These are phyloP conservation scores for Drosophila ironensis DNA, from an alignment of 1,140 invertebrate genomes.

Conservation along the genomic window DNA sequence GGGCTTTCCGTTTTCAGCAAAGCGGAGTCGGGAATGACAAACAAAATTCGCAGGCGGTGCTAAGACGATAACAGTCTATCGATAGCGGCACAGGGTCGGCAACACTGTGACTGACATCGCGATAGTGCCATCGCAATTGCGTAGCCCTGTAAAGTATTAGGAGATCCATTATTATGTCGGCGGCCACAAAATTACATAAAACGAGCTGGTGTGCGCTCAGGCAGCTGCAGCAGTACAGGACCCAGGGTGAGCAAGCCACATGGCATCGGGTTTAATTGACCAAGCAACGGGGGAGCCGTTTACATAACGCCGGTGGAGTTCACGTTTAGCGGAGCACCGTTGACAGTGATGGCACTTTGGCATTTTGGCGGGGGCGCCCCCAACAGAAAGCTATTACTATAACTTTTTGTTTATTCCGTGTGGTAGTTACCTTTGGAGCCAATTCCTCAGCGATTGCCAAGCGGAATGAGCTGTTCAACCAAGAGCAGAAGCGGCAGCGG, in stretches of 20 bases:
- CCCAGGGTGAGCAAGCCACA: constrained; percentile 27
- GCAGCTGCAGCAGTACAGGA: constrained; percentile 47
- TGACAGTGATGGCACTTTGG: background rate
- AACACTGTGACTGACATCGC: background rate
- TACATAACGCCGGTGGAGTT: constrained; percentile 45
- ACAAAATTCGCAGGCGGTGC: constrained; percentile 38
- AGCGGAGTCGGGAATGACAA: constrained; percentile 60
- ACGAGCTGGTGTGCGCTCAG: constrained; percentile 42
- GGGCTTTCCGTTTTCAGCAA: background rate
- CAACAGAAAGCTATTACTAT: constrained; percentile 5
- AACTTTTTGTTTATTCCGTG: background rate
- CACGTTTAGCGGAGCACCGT: background rate
- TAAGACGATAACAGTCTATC: no score
- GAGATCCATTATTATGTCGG: constrained; percentile 40
- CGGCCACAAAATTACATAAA: constrained; percentile 60
- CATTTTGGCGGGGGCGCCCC: background rate
- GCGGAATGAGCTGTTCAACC: constrained; percentile 89
- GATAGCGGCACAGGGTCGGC: background rate
- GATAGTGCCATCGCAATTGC: background rate
- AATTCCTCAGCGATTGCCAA: constrained; percentile 70
- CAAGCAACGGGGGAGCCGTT: constrained; percentile 12
- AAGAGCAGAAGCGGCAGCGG: constrained; percentile 89
- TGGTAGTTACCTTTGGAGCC: constrained; percentile 29
- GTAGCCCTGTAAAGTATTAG: constrained; percentile 22
- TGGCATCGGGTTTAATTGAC: background rate